These are phyloP conservation scores for Brachynemurus nebulosus DNA, from an alignment of 2,888 invertebrate genomes.

Conservation along the genomic window DNA sequence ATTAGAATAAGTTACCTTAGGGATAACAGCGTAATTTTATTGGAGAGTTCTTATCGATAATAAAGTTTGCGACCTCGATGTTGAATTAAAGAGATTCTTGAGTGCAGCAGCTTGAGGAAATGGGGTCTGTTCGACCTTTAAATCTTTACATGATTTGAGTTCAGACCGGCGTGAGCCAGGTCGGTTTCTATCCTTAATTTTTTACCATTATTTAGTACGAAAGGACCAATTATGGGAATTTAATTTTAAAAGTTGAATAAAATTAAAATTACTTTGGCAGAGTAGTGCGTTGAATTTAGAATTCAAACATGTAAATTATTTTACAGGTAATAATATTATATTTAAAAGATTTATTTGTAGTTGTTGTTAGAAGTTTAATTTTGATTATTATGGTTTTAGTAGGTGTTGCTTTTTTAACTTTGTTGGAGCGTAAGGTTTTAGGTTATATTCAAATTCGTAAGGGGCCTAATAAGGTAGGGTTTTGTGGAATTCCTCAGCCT, in stretches of 20 bases:
- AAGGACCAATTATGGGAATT: conserved; percentile 53
- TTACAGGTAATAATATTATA: conserved; percentile 42
- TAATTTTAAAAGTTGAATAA: conserved; percentile 32
- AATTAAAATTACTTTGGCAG: conserved; percentile 46
- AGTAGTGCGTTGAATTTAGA: conserved; percentile 59
- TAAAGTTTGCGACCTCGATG: conserved; percentile 77
- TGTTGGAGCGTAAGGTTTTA: conserved; percentile 56
- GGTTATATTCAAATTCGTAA: conserved; percentile 60
- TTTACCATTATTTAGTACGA: conserved; percentile 56
- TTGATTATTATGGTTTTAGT: conserved; percentile 46
- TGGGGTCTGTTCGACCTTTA: conserved; percentile 72
- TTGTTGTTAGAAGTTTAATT: conserved; percentile 33
- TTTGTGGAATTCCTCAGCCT: conserved; percentile 49
- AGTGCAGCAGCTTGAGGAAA: conserved; percentile 50
- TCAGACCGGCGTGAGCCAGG: conserved; percentile 76
- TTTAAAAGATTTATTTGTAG: conserved; percentile 32
- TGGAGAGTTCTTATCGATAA: conserved; percentile 58
- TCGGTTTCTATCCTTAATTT: conserved; percentile 67
- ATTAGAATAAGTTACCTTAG: conserved; percentile 6
- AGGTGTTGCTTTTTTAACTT: conserved; percentile 54
- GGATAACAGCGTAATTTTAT: conserved; percentile 66
- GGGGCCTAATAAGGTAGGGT: conserved; percentile 56
- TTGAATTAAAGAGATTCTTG: conserved; percentile 63
- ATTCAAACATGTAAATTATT: conserved; percentile 42
- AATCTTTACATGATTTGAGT: conserved; percentile 80